Evolutionary conservation across 64 coral and sea anemone genomes (phyloP), one percentile per base, ranked within the genome.

Genomic region (Montipora sp.): DNA sequence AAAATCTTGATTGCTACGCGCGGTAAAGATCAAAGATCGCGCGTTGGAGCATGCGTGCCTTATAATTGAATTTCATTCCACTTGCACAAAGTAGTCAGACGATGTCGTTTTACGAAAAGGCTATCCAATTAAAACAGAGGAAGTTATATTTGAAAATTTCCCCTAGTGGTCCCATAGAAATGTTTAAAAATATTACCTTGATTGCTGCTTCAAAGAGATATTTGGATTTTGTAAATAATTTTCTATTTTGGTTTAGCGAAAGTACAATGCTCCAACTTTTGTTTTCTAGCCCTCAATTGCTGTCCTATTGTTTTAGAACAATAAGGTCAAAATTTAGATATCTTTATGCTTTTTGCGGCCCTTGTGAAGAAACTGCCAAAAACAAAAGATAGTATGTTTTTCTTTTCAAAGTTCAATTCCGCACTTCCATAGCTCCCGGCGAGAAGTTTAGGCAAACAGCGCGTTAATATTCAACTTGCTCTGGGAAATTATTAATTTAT

Each of bases 191-290:
- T 93, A 90, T 93, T 94, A 94, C 87, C 76, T 98, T 98, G 92
- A 98, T 98, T 98, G 92, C 82, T 89, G 87, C 80, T 91, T 90
- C 92, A 94, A 98, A 98, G 89, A 87, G 92, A 94, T 94, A 98
- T 94, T 98, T 94, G 82, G 95, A 98, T 91, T 98, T 93, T 89
- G 89, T 98, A 98, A 98, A 94, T 98, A 94, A 90, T 90, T 97
- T 94, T 97, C 88, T 97, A 91, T 91, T 79, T 91, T 92, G 75
- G 92, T 81, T 94, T 80, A 83, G 94, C 91, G 77, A 90, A 73
- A 80, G 59, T 60, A 97, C 89, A 97, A 94, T 94, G 21, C 65
- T 12, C 58, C 23, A 22, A 88, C 84, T 89, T 94, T 93, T 94
- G 84, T 94, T 83, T 83, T 89, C 44, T 79, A 68, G 71, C 73